Base-by-base conservation (phyloP, 2,113 vertebrate genomes). In the Ariopsis seemanni region DNA sequence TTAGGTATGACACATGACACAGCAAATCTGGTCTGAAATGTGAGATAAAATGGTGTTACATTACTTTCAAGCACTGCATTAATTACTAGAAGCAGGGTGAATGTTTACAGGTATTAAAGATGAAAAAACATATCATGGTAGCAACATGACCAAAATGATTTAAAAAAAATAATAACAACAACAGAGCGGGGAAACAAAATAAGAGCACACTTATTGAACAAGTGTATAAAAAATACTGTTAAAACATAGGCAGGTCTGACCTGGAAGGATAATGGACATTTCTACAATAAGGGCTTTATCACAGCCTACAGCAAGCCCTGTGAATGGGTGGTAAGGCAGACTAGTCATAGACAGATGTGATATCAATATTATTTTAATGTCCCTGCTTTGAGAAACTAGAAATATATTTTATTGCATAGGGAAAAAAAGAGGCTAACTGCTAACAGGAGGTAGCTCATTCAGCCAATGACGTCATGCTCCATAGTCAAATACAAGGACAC, bases 361-460 rank as follows among this genome's bases (percentile, higher is more conserved):
- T 57, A 11, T 62, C 25, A 25, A 10, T 62, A 62, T 48, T 12
- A 62, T 60, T 42, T 34, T 25, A 52, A 12, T 34, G 11, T 80
- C 58, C 78, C 30, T 7, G 53, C 1, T 80, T 9, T 27, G 9
- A 81, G 4, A 81, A 34, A 12, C 75, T 62, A 12, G 55, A 60
- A 11, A 7, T 48, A 42, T 42, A 42, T 25, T n/a, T 65, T n/a
- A 34, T 80, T 58, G 7, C 10, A 81, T 42, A 10, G 25, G 14
- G 14, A 11, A 20, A 30, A 58, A 87, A 82, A 27, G 25, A 86
- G 86, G 72, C 63, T 81, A 89, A 69, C 8, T 78, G 86, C 83
- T 85, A 82, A 71, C 58, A 82, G 58, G 30, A 30, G 27, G 72
- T 10, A 42, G 67, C 86, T 57, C 27, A 65, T 83, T 83, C 42